Base-by-base conservation (phyloP, 2,113 vertebrate genomes). In the Hippocampus zosterae region DNA sequence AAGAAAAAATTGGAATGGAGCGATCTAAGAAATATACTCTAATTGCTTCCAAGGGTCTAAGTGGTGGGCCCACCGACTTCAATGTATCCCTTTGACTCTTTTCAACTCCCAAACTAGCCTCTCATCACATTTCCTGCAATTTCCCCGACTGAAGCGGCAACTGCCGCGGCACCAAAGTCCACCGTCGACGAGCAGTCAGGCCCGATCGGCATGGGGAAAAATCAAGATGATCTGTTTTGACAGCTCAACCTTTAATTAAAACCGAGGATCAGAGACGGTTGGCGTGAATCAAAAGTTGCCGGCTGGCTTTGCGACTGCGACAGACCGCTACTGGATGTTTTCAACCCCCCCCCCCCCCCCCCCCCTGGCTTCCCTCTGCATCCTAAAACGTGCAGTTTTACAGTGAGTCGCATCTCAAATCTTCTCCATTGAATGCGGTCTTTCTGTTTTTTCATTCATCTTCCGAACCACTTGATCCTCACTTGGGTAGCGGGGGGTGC, bases 1-100 rank as follows among this genome's bases (percentile, higher is more conserved):
- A 27, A 27, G 1, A n/a, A n/a, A 48, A 78, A 74, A 88, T 85
- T 81, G 81, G 72, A 87, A 55, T 8, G 41, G 82, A 86, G 76
- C 76, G 78, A 82, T 81, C 69, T 70, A 73, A 88, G 71, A 76
- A 81, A 79, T 72, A 78, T 73, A 71, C 70, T 74, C 61, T 91
- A 88, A 92, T 92, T 90, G 86, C 81, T 81, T 92, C 83, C 87
- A 90, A 89, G 87, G 85, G 83, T 86, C 79, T 77, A 57, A 40
- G 41, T 1, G 41, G 75, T 48, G 64, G 83, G 74, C 42, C 81
- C 48, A 52, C 41, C 25, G 56, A 69, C 78, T 73, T 74, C n/a
- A n/a, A n/a, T n/a, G n/a, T n/a, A n/a, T 81, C 42, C 13, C 46
- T 16, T 44, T 8, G n/a, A 44, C n/a, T 65, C 41, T 65, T 65